Percentiles rank a stretch among this genome's conserved stretches.
These are phyloP conservation scores for Odobenus rosmarus DNA, from an alignment of 2,113 vertebrate genomes.

Conservation along the genomic window DNA sequence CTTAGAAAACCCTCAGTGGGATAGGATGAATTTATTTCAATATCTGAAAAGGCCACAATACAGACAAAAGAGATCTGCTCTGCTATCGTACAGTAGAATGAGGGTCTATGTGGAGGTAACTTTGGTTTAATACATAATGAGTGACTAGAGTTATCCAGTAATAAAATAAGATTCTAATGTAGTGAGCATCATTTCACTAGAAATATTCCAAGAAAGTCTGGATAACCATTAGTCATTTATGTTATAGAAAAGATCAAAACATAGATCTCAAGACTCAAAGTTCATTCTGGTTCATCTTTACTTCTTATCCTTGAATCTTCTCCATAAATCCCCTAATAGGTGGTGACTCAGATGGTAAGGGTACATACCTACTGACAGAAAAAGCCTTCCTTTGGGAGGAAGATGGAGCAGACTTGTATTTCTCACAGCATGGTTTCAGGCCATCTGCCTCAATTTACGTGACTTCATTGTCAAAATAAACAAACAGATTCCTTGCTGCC, in stretches of 20 bases:
- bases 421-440: neutral
- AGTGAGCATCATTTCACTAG: neutral
- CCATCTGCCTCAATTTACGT: neutral
- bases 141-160: neutral
- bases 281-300: neutral
- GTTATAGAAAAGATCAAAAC: neutral
- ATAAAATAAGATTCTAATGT: neutral
- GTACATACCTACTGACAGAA: neutral
- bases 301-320: neutral
- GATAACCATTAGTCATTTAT: neutral
- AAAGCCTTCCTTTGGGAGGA: neutral
- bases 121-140: neutral
- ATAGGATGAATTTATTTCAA: neutral
- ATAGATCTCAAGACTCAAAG: neutral
- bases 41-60: neutral
- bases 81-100: neutral
- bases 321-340: neutral
- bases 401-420: neutral
- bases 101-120: neutral
- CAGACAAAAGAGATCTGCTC: neutral
- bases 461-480: neutral
- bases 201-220: neutral
- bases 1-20: neutral
- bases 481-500: neutral
- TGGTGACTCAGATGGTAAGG: neutral